A percentile compares a stretch with the other conserved stretches of the same genome.
These are phyloP conservation scores for Copidosoma aretas DNA, from an alignment of 2,888 invertebrate genomes.

Conservation along the genomic window DNA sequence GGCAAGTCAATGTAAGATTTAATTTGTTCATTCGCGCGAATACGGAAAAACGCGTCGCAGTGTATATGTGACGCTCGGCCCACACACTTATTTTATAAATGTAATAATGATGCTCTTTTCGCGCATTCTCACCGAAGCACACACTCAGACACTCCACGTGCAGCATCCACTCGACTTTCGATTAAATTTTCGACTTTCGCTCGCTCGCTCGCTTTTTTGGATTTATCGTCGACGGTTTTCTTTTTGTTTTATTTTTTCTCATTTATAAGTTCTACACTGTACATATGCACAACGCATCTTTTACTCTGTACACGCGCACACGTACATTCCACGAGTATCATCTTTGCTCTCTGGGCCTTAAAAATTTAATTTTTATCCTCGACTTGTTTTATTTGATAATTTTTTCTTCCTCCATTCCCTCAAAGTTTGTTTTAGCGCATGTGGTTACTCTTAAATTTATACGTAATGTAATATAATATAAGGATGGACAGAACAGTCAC, in stretches of 20 bases:
- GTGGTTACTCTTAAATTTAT: not conserved
- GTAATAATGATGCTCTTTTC: slow-evolving; percentile 41
- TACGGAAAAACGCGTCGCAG: not conserved
- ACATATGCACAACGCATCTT: slow-evolving; percentile 63
- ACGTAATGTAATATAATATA: slow-evolving; percentile 11
- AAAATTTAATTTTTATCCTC: slow-evolving; percentile 23
- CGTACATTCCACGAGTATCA: slow-evolving; percentile 33
- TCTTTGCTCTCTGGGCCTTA: slow-evolving; percentile 35
- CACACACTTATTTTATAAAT: not conserved
- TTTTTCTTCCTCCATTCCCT: not conserved
- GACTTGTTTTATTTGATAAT: slow-evolving; percentile 22
- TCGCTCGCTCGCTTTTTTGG: not conserved
- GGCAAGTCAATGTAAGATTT: slow-evolving; percentile 1
- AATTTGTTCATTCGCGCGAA: not conserved
- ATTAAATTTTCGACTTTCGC: slow-evolving; percentile 18
- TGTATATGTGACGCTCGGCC: not conserved
- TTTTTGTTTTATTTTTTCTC: slow-evolving; percentile 38
- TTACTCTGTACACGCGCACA: slow-evolving; percentile 62
- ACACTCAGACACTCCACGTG: slow-evolving; percentile 31
- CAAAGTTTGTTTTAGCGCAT: not conserved
- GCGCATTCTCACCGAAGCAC: slow-evolving; percentile 42
- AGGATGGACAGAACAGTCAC: slow-evolving; percentile 39
- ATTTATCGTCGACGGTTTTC: slow-evolving; percentile 28
- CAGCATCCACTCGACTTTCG: slow-evolving; percentile 18
- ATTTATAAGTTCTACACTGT: slow-evolving; percentile 57